Evolutionary conservation across 2,113 vertebrate species (phyloP).

Genomic region (Phrynocephalus versicolor): DNA sequence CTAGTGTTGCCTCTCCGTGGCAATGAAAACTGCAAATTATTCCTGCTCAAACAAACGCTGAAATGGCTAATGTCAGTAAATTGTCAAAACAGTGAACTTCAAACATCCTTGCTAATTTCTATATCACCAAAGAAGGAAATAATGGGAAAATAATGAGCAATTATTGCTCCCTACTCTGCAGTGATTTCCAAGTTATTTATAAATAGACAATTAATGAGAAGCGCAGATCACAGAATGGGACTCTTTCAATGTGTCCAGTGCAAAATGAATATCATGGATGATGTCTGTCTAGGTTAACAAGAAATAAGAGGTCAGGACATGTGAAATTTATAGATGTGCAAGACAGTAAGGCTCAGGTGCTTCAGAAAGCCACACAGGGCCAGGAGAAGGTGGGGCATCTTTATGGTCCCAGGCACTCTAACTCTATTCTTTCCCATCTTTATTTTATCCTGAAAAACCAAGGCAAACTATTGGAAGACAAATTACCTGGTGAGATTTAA

Average conservation of each 20-base stretch:
- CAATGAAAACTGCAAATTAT: conserved; percentile 67
- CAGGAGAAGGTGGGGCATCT: too few relatives aligned
- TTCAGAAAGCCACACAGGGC: too few relatives aligned
- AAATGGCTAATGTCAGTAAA: conserved; percentile 68
- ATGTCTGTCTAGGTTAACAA: neutral
- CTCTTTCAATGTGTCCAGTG: neutral
- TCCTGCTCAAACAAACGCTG: conserved; percentile 63
- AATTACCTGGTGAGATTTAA: too few relatives aligned
- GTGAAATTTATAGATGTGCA: too few relatives aligned
- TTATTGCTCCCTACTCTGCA: conserved; percentile 57
- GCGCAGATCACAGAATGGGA: neutral
- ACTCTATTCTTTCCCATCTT: too few relatives aligned
- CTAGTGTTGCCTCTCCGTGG: conserved; percentile 60
- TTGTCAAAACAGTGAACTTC: conserved; percentile 67
- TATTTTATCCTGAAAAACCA: too few relatives aligned
- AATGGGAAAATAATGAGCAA: conserved; percentile 69
- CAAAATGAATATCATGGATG: neutral
- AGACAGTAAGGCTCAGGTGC: too few relatives aligned
- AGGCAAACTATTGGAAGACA: too few relatives aligned
- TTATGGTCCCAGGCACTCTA: too few relatives aligned
- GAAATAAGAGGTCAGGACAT: neutral
- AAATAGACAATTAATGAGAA: conserved; percentile 50
- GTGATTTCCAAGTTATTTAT: conserved; percentile 63
- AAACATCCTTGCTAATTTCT: conserved; percentile 62
- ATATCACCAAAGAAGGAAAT: conserved; percentile 69